Evolutionary conservation across 2,888 invertebrate genomes (phyloP), one percentile per base, ranked within the genome.

Genomic region (Eurois occulta): DNA sequence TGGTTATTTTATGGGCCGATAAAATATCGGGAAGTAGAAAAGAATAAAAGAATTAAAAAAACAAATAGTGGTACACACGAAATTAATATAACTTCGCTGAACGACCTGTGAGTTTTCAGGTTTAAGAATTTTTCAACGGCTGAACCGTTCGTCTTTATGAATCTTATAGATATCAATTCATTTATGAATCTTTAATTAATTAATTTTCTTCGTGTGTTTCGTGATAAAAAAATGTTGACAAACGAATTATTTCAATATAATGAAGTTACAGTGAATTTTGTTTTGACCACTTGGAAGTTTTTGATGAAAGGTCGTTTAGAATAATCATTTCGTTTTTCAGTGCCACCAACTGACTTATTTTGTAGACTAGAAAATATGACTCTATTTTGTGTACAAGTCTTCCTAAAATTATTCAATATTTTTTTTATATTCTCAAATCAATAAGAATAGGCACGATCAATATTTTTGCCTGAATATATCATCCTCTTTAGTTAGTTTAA

Each of bases 31-130:
- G n/a, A n/a, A n/a, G n/a, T n/a, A n/a, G n/a, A n/a, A n/a, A n/a
- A n/a, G n/a, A n/a, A n/a, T n/a, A n/a, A n/a, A 46, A 21, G 24
- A 10, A 38, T 43, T 11, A 16, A 7, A 32, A 43, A 67, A 73
- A 52, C 7, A 48, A 48, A n/a, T 13, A 32, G 75, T 75, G 46
- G 16, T 43, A n/a, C 28, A 13, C n/a, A n/a, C 7, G 41, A 35
- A 48, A 48, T 60, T 60, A 48, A 78, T 58, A 48, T 24, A 52
- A 52, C 48, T 78, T 83, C 38, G 24, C n/a, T 21, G 32, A 68
- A 16, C 46, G 41, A 68, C 32, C 35, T 28, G 55, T 75, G 68
- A 67, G 18, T 76, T 81, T 55, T 68, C 32, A 48, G 13, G 43
- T 60, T 24, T n/a, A 32, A 41, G 0, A 41, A 13, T 21, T 48